Evolutionary conservation across 1,140 invertebrate species (phyloP), one percentile per base, ranked within the genome.

Genomic region (Trichogramma pretiosum): DNA sequence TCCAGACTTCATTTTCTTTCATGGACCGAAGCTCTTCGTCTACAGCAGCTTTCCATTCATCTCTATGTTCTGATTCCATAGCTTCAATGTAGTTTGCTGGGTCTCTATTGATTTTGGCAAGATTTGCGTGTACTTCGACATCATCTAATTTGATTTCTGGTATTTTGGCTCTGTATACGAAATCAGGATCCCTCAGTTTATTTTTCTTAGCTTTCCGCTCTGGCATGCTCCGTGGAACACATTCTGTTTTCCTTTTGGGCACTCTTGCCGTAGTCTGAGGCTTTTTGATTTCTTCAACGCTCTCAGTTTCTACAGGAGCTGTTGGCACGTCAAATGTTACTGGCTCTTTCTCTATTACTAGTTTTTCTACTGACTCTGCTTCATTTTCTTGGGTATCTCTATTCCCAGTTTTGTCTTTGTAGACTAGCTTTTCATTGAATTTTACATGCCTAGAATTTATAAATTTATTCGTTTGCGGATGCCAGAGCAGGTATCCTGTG

Each of bases 1-100:
- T 26, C 50, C 54, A 55, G 1, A 53, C 47, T 2, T 23, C 18
- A 35, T 55, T 55, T 46, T 50, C 24, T 26, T 50, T 37, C 38
- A 55, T 49, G 1, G 50, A 52, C 9, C 43, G 40, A 47, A 39
- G n/a, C 23, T 52, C 43, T 17, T 52, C 46, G 24, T 34, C 39
- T 11, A 55, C 45, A 10, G 47, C 54, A 24, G 43, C 5, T 32
- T 16, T 45, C 50, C 54, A 55, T 26, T 22, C n/a, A 4, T 55
- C 44, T 48, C 28, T 33, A 23, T 52, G 43, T n/a, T 38, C 21
- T 34, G 48, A 32, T 11, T 13, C n/a, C 10, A 43, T 33, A 14
- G 28, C 28, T 32, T 33, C 40, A 32, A 13, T 19, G 22, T 32
- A 33, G 11, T 3, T 32, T 21, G n/a, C 14, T 13, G 40, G 40